Conservation (phyloP, 2,888 invertebrate genomes). For the Tipula confusa region DNA sequence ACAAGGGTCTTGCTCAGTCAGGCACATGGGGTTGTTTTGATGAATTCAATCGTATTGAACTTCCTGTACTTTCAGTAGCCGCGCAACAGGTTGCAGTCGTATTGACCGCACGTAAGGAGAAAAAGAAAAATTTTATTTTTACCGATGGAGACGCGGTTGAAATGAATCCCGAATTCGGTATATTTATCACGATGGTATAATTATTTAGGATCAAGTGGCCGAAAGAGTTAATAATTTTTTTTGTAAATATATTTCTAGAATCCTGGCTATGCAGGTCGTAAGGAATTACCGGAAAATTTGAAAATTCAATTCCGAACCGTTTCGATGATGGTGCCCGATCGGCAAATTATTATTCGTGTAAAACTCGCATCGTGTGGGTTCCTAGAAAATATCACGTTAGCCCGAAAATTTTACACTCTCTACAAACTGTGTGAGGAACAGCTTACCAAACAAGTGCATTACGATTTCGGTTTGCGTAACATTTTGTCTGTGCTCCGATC, state of each 20-base stretch:
- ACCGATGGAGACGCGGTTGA: constrained; percentile 91
- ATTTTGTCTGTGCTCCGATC: constrained; percentile 91
- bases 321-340: constrained; percentile 98
- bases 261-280: constrained; percentile 94
- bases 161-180: constrained; percentile 93
- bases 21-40: constrained; percentile 98
- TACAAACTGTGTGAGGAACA: constrained; percentile 97
- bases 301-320: constrained; percentile 97
- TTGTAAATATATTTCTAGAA: constrained; percentile 62
- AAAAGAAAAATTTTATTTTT: constrained; percentile 84
- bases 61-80: constrained; percentile 90
- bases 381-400: constrained; percentile 88
- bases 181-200: constrained; percentile 92
- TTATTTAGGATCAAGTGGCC: background rate
- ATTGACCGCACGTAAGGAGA: constrained; percentile 87
- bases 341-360: constrained; percentile 94
- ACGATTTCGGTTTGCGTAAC: constrained; percentile 93
- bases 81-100: constrained; percentile 96
- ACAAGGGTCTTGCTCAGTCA: constrained; percentile 92
- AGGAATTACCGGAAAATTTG: constrained; percentile 92
- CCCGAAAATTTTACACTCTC: constrained; percentile 92
- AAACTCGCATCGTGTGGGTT: constrained; percentile 96
- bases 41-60: constrained; percentile 92
- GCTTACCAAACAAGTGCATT: constrained; percentile 95
- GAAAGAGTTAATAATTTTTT: too few relatives aligned